Evolutionary conservation across 2,888 invertebrate species (phyloP).

Genomic region (Tetheella fluctuosa): DNA sequence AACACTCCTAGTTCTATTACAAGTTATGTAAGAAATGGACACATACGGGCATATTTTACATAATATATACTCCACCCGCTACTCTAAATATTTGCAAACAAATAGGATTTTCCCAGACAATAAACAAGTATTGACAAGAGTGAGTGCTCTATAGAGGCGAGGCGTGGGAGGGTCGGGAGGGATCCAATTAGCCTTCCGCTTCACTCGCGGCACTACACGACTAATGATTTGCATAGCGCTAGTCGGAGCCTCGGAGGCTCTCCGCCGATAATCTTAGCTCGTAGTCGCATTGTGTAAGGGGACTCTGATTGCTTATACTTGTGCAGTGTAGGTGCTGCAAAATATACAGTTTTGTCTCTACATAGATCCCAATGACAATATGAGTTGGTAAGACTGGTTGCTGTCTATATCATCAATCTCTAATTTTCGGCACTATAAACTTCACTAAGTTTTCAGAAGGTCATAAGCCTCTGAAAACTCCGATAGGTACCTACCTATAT

Average conservation of each 20-base stretch:
- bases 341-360: not conserved
- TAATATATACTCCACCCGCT: slow-evolving; percentile 13
- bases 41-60: not conserved
- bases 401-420: not conserved
- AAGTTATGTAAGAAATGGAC: not conserved
- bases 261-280: slow-evolving; percentile 2
- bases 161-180: slow-evolving; percentile 23
- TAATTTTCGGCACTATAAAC: not conserved
- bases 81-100: slow-evolving; percentile 19
- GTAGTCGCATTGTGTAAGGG: slow-evolving; percentile 6
- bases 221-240: slow-evolving; percentile 55
- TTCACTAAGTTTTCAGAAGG: too few species aligned
- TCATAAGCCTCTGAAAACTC: too few species aligned
- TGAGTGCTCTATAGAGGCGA: slow-evolving; percentile 15
- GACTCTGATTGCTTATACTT: slow-evolving; percentile 5
- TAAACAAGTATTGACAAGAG: slow-evolving; percentile 25
- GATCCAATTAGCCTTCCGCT: slow-evolving; percentile 38
- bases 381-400: not conserved
- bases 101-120: slow-evolving; percentile 24
- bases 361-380: not conserved
- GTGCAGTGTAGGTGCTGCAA: not conserved
- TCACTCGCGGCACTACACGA: slow-evolving; percentile 34
- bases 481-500: too few species aligned
- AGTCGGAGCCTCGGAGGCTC: slow-evolving; percentile 18
- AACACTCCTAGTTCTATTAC: slow-evolving; percentile 26